phyloP scores from a whole-genome alignment of 2,113 vertebrate genomes.

The Calypte anna region DNA sequence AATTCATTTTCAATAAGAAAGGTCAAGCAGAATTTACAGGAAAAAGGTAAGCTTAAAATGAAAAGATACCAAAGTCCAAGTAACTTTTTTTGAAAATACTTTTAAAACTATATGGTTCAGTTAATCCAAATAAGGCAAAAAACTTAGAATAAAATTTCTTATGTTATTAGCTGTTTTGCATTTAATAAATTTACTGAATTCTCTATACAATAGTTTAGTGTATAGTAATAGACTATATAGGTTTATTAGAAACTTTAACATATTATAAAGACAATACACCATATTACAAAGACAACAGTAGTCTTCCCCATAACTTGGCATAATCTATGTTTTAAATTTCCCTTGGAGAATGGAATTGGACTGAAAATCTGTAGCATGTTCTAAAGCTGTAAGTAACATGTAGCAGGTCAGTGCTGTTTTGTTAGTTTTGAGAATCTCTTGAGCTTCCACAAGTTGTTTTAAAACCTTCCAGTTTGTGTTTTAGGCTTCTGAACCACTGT shows the following conservation, averaged over 20 bases:
- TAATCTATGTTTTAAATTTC: not conserved
- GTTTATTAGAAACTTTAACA: not conserved
- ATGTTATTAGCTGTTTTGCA: not conserved
- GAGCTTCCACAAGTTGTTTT: not conserved
- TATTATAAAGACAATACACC: no score
- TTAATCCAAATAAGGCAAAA: not conserved
- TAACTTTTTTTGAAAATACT: not conserved
- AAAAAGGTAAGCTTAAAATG: conserved; percentile 83
- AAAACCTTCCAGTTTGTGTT: not conserved
- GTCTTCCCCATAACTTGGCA: not conserved
- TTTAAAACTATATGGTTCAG: not conserved
- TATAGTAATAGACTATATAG: not conserved
- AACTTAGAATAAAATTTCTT: no score
- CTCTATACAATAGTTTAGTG: not conserved
- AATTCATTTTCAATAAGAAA: conserved; percentile 95
- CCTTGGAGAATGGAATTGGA: not conserved
- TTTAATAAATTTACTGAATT: not conserved
- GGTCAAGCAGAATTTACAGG: conserved; percentile 96
- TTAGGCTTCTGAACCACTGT: not conserved
- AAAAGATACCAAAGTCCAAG: no score
- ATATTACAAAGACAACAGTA: not conserved
- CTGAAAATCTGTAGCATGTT: not conserved
- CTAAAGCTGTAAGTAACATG: not conserved
- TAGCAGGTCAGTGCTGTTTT: not conserved
- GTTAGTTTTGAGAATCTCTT: not conserved